Percentiles rank a stretch among this genome's conserved stretches.
Conservation (phyloP, 2,113 vertebrate species). For the Erythrocercus mccallii region DNA sequence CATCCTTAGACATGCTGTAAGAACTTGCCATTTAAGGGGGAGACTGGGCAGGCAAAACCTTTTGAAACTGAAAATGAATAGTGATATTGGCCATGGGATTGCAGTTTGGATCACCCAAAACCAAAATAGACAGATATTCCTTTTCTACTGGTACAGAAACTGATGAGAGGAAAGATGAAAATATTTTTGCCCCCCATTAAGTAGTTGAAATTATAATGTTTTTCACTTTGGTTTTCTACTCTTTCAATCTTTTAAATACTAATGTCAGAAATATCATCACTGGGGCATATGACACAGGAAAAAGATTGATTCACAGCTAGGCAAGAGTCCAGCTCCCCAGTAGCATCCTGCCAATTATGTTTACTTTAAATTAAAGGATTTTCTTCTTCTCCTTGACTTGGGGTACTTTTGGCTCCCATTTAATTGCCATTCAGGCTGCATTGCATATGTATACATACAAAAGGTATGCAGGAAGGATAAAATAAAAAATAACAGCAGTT, state of each 20-base stretch:
- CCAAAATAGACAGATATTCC: neutral
- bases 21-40: neutral
- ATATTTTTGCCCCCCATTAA: rapidly evolving
- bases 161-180: neutral
- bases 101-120: neutral
- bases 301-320: neutral
- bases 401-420: neutral
- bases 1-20: neutral
- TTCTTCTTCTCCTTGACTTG: neutral
- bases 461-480: neutral
- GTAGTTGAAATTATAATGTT: neutral
- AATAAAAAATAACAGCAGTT: neutral
- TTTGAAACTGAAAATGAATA: neutral
- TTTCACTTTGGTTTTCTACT: neutral
- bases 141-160: neutral
- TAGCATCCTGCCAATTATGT: neutral
- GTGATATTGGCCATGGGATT: neutral
- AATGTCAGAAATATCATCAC: neutral
- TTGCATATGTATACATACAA: neutral
- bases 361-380: neutral
- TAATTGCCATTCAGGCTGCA: neutral
- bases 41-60: neutral
- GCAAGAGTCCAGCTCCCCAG: neutral
- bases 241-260: neutral
- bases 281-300: neutral